Evolutionary conservation across 2,113 vertebrate species (phyloP).

Genomic region (Myotis davidii): DNA sequence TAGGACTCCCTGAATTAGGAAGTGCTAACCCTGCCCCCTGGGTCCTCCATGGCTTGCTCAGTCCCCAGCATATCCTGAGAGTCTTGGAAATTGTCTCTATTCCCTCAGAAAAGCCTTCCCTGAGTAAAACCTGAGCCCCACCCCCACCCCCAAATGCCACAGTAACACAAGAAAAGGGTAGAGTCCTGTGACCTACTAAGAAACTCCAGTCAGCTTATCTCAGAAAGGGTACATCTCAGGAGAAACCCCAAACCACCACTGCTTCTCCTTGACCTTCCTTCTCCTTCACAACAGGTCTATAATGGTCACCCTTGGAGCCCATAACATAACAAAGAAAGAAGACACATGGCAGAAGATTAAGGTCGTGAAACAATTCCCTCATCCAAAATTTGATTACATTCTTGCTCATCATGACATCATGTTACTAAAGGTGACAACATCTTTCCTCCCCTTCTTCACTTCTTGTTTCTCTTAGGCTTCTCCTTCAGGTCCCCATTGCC

Average conservation of each 20-base stretch:
- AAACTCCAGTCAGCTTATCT: neutral
- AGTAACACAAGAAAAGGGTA: neutral
- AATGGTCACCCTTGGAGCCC: conserved; percentile 50
- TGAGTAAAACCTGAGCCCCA: neutral
- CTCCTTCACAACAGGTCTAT: conserved; percentile 49
- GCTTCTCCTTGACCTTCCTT: neutral
- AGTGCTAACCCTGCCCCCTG: neutral
- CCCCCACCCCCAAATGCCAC: neutral
- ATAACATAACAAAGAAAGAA: conserved; percentile 39
- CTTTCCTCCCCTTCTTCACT: neutral
- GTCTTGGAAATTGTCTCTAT: neutral
- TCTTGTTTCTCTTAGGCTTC: neutral
- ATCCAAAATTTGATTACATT: neutral
- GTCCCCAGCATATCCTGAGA: neutral
- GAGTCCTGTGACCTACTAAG: neutral
- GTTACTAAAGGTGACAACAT: conserved; percentile 68
- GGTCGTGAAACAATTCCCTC: conserved; percentile 58
- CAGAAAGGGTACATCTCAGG: neutral
- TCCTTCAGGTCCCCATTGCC: neutral
- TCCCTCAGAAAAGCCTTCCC: neutral
- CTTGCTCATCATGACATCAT: conserved; percentile 18
- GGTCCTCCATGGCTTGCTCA: neutral
- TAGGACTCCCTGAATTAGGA: neutral
- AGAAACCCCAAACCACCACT: neutral
- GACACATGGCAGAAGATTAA: conserved; percentile 45